Percentiles rank a stretch among this genome's conserved stretches.
Conservation (phyloP, 2,113 vertebrate species). For the Hypanus sabinus region DNA sequence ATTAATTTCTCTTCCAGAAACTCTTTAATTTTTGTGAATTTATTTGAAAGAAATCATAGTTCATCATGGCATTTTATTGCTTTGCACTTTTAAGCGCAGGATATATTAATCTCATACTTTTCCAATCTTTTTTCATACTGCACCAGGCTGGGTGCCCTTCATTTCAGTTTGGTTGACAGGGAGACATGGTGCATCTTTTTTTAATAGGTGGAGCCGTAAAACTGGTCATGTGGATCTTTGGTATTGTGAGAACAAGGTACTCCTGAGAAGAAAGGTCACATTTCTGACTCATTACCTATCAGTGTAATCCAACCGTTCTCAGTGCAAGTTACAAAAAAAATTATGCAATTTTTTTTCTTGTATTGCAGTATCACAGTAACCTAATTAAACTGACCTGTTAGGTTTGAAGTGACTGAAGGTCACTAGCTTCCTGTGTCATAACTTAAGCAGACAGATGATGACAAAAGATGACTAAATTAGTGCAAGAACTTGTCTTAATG, state of each 20-base stretch:
- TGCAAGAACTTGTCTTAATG: constrained; percentile 44
- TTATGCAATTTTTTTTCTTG: background rate
- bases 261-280: constrained; percentile 29
- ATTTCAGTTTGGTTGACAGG: background rate
- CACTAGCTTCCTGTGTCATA: constrained; percentile 43
- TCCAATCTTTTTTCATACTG: background rate
- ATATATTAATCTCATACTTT: background rate
- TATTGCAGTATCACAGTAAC: constrained; percentile 19
- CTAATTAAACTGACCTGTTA: constrained; percentile 36
- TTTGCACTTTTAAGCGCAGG: background rate
- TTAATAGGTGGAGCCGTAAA: background rate
- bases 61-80: background rate
- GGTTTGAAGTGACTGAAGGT: constrained; percentile 32
- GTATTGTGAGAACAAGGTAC: background rate
- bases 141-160: background rate
- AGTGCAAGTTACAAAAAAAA: constrained; percentile 11
- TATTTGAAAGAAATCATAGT: background rate
- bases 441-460: constrained; percentile 39
- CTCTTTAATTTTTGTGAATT: background rate
- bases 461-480: constrained; percentile 54
- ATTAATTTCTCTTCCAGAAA: background rate
- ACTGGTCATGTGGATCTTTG: background rate
- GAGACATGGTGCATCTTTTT: background rate
- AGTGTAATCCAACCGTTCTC: background rate
- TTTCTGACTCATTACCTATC: background rate